phyloP scores from a whole-genome alignment of 2,888 invertebrate species.

The Spilarctia lutea region DNA sequence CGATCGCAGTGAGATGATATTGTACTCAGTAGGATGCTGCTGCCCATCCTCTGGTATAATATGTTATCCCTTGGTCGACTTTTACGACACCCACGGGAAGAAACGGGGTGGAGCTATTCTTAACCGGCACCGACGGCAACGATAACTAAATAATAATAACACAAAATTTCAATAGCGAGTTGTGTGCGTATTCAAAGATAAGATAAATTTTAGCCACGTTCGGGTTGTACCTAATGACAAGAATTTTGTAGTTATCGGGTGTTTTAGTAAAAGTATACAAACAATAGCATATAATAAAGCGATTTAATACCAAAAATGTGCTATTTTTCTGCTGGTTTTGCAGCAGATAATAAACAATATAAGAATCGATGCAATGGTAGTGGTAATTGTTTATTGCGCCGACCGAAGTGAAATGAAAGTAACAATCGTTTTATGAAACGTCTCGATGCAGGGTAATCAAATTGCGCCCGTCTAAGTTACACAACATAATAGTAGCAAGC shows the following conservation, averaged over 20 bases:
- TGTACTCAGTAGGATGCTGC: too few relatives aligned
- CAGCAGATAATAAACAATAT: slow-evolving; percentile 16
- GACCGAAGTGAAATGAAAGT: slow-evolving; percentile 76
- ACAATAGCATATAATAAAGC: neutral
- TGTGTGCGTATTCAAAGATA: neutral
- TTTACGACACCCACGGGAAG: too few relatives aligned
- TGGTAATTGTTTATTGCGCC: slow-evolving; percentile 65
- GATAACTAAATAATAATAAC: neutral
- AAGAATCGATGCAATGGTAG: slow-evolving; percentile 39
- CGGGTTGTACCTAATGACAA: neutral
- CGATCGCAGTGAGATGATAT: too few relatives aligned
- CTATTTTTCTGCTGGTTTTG: neutral
- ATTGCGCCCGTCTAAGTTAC: slow-evolving; percentile 69
- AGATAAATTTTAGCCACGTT: neutral
- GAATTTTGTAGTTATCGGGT: neutral
- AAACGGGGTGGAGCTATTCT: too few relatives aligned
- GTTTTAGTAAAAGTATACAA: neutral
- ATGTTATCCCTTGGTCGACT: too few relatives aligned
- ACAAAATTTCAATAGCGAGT: neutral
- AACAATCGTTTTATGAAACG: slow-evolving; percentile 81
- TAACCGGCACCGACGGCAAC: too few relatives aligned
- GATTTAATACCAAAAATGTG: neutral
- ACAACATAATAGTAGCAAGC: slow-evolving; percentile 62
- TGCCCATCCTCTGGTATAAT: too few relatives aligned
- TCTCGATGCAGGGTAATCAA: slow-evolving; percentile 76